Evolutionary conservation across 2,888 invertebrate species (phyloP).

Genomic region (Belgica antarctica): DNA sequence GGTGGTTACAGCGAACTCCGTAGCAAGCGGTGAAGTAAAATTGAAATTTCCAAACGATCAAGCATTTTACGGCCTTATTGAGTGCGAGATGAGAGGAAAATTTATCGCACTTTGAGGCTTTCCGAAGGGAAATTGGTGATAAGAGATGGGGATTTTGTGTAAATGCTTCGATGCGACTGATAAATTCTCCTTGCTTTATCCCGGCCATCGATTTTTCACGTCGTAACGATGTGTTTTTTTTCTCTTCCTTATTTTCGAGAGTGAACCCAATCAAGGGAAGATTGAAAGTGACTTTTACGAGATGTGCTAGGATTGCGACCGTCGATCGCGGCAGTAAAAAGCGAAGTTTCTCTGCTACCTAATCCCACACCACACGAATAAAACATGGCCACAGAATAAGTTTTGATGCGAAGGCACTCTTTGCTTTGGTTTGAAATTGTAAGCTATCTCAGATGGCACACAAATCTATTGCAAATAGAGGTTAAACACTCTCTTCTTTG

Average conservation of each 20-base stretch:
- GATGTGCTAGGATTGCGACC: neutral
- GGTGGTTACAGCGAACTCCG: neutral
- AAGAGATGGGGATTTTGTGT: constrained; percentile 6
- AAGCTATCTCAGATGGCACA: constrained; percentile 5
- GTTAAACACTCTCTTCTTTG: neutral
- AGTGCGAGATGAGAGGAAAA: neutral
- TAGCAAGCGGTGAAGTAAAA: neutral
- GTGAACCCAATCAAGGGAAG: constrained; percentile 12
- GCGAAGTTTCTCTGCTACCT: neutral
- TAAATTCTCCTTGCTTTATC: neutral
- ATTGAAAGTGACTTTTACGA: constrained; percentile 14
- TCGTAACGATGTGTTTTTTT: too few relatives aligned
- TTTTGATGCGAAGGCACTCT: neutral
- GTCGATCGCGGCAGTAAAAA: constrained; percentile 1
- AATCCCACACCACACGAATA: constrained; percentile 3
- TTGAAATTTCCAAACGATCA: constrained; percentile 11
- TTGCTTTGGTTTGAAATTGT: neutral
- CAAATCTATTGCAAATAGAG: constrained; percentile 5
- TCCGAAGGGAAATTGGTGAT: neutral
- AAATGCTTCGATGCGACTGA: neutral
- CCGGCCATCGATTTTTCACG: constrained; percentile 6
- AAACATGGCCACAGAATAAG: constrained; percentile 12
- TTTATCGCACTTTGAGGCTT: constrained; percentile 11
- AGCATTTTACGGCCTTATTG: neutral
- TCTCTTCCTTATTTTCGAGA: too few relatives aligned